Conservation (phyloP, 2,113 vertebrate genomes). For the Alethe diademata region DNA sequence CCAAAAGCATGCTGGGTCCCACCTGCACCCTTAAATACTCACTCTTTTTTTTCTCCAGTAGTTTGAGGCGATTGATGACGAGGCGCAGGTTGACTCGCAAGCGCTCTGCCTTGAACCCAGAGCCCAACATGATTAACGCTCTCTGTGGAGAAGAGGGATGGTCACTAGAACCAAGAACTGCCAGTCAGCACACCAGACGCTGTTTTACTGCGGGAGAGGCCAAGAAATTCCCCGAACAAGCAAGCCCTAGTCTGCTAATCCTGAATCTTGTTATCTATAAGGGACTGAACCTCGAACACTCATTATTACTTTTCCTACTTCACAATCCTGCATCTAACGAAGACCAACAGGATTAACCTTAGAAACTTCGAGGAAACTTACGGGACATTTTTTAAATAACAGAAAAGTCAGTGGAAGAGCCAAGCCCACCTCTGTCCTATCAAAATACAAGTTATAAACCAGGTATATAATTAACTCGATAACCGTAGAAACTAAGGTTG, state of each 20-base stretch:
- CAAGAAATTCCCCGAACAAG: not conserved
- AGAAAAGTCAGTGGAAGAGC: not conserved
- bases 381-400: not conserved
- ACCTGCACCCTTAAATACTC: slow-evolving; percentile 65
- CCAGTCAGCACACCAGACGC: not conserved
- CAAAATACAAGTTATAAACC: not conserved
- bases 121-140: slow-evolving; percentile 83
- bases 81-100: slow-evolving; percentile 93
- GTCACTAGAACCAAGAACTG: not conserved
- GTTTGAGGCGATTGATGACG: slow-evolving; percentile 95
- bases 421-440: not conserved
- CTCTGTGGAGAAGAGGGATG: slow-evolving; percentile 2
- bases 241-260: not conserved
- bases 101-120: slow-evolving; percentile 93
- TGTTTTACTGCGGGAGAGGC: not conserved
- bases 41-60: slow-evolving; percentile 99
- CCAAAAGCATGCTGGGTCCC: not conserved
- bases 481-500: not conserved
- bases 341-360: not conserved
- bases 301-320: not conserved
- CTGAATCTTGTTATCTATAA: not conserved
- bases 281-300: not conserved
- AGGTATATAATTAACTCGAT: not conserved
- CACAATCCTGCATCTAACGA: not conserved
- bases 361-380: not conserved